Evolutionary conservation across 2,113 vertebrate genomes (phyloP).

Genomic region (Varanus salvator): DNA sequence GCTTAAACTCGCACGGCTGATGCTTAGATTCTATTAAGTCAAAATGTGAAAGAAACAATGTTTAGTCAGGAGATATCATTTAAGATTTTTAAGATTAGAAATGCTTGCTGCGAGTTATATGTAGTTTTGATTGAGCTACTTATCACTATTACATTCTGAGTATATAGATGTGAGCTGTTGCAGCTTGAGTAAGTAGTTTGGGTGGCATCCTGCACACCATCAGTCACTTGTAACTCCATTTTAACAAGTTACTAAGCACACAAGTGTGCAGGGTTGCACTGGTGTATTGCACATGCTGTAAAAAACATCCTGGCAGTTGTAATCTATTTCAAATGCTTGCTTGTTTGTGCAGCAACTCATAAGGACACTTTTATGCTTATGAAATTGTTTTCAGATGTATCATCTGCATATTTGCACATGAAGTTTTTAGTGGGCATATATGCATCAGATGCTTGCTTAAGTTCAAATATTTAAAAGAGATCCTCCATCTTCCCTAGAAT

Average conservation of each 20-base stretch:
- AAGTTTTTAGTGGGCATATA: slow-evolving; percentile 25
- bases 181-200: no score
- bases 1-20: not conserved
- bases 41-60: not conserved
- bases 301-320: not conserved
- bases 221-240: no score
- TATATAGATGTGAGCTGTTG: no score
- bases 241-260: no score
- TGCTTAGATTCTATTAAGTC: not conserved
- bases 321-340: not conserved
- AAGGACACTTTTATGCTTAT: not conserved
- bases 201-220: no score
- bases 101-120: no score
- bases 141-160: no score
- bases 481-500: not conserved
- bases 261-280: not conserved
- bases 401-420: not conserved
- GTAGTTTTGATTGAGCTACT: no score
- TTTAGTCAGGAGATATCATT: not conserved
- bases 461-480: slow-evolving; percentile 6
- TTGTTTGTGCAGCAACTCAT: not conserved
- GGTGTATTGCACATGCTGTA: not conserved
- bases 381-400: not conserved
- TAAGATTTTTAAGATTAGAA: not conserved
- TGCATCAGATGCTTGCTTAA: slow-evolving; percentile 26